These are phyloP conservation scores for Zeugodacus cucurbitae DNA, from an alignment of 1,140 invertebrate genomes.

Conservation along the genomic window DNA sequence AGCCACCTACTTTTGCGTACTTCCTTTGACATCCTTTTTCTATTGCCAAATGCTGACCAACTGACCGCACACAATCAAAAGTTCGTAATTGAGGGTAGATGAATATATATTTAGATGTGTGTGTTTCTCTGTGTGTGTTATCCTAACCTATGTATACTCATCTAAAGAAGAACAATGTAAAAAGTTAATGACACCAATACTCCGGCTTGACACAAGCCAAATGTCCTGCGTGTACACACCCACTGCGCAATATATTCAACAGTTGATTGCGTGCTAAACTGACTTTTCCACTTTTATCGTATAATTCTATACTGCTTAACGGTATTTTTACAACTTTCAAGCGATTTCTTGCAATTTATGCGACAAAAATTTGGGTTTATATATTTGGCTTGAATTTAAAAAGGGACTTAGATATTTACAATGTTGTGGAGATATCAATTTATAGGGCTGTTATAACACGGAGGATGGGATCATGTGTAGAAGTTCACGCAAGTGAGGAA, in stretches of 20 bases:
- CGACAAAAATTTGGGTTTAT: background rate
- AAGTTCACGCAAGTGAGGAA: no score
- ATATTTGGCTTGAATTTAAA: background rate
- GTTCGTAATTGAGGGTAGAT: background rate
- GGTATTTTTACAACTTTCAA: background rate
- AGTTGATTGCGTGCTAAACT: constrained; percentile 42
- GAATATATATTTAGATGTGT: background rate
- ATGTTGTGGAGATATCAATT: background rate
- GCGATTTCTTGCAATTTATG: background rate
- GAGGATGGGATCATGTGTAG: no score
- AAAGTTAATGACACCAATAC: background rate
- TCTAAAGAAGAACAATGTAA: background rate
- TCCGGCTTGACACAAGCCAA: background rate
- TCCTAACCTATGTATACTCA: background rate
- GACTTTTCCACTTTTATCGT: background rate
- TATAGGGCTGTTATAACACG: no score
- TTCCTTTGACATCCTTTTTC: constrained; percentile 8
- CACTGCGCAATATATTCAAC: constrained; percentile 40
- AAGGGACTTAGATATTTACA: background rate
- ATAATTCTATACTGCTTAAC: background rate
- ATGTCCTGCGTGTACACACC: background rate
- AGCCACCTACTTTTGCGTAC: background rate
- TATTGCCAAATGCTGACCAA: background rate
- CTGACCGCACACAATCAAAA: background rate
- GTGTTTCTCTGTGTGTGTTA: background rate